These are phyloP conservation scores for Platyscapa corneri DNA, from an alignment of 1,140 invertebrate genomes.

Conservation along the genomic window DNA sequence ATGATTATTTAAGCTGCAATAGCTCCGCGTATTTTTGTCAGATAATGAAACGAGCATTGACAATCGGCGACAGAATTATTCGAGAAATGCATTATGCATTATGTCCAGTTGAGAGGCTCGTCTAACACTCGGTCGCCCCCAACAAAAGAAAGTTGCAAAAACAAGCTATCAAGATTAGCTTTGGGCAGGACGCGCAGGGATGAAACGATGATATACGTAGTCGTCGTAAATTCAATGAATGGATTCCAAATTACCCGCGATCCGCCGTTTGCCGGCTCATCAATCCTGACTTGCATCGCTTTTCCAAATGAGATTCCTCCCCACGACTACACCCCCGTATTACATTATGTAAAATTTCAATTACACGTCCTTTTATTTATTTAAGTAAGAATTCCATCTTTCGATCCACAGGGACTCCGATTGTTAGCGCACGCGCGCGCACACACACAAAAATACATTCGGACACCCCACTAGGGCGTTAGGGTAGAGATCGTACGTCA, in stretches of 20 bases:
- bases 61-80: neutral
- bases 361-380: conserved; percentile 42
- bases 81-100: conserved; percentile 9
- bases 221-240: conserved; percentile 30
- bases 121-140: neutral
- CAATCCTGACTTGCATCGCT: conserved; percentile 32
- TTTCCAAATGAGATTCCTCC: neutral
- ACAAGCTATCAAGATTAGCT: neutral
- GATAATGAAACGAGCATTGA: no score
- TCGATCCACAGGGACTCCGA: neutral
- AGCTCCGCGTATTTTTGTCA: no score
- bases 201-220: neutral
- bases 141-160: conserved; percentile 9
- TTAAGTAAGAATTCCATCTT: conserved; percentile 33
- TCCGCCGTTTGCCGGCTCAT: conserved; percentile 43
- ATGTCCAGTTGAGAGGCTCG: neutral
- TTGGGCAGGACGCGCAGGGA: neutral
- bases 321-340: neutral
- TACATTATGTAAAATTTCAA: conserved; percentile 44
- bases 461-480: neutral
- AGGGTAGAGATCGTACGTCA: conserved; percentile 56
- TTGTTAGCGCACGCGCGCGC: neutral
- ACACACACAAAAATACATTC: neutral
- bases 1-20: no score
- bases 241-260: conserved; percentile 28